These are phyloP conservation scores for Camptogramma bilineatum DNA, from an alignment of 2,888 invertebrate species.

Conservation along the genomic window DNA sequence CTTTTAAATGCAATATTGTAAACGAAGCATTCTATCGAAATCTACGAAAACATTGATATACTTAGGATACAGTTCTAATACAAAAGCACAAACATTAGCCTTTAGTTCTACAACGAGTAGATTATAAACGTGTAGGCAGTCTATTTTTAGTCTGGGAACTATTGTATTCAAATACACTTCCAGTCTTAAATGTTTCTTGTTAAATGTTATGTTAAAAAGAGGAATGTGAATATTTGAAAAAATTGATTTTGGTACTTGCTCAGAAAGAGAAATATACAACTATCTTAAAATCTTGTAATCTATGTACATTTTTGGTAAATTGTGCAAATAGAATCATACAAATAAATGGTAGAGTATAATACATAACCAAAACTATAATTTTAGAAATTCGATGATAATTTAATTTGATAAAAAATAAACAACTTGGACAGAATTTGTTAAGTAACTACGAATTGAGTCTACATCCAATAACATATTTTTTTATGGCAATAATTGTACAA, in stretches of 20 bases:
- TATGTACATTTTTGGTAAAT: constrained; percentile 76
- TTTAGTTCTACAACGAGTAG: constrained; percentile 8
- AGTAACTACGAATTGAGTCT: constrained; percentile 54
- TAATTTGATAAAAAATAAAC: constrained; percentile 32
- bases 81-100: constrained; percentile 14
- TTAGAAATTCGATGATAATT: constrained; percentile 33
- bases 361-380: constrained; percentile 33
- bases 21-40: constrained; percentile 4
- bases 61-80: constrained; percentile 22
- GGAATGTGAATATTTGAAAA: constrained; percentile 38
- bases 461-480: constrained; percentile 39
- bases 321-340: constrained; percentile 38
- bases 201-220: constrained; percentile 24
- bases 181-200: constrained; percentile 40
- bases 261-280: constrained; percentile 47
- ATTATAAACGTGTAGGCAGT: constrained; percentile 21
- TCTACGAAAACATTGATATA: neutral
- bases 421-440: constrained; percentile 66
- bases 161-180: constrained; percentile 27
- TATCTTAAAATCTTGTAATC: constrained; percentile 62
- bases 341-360: constrained; percentile 29
- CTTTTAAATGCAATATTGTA: constrained; percentile 13
- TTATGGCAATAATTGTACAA: constrained; percentile 63
- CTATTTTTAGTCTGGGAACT: constrained; percentile 26
- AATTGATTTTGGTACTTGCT: constrained; percentile 13